These are phyloP conservation scores for Propithecus perrieri DNA, from an alignment of 2,797 vertebrate genomes.

Conservation along the genomic window DNA sequence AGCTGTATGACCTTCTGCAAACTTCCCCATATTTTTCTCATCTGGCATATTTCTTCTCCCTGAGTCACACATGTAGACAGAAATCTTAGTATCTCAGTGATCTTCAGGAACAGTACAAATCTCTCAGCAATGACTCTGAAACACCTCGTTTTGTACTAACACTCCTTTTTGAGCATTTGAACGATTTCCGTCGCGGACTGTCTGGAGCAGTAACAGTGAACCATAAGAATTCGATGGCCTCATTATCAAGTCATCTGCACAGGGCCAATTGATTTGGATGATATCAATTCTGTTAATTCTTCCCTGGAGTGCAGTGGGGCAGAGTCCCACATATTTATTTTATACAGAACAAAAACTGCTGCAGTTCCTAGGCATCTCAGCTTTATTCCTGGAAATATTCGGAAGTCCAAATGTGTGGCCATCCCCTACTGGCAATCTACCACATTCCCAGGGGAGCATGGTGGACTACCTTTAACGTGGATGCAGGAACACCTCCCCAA, in stretches of 20 bases:
- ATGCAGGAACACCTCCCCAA: neutral
- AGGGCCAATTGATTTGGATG: neutral
- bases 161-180: conserved; percentile 10
- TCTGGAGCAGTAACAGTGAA: neutral
- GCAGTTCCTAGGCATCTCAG: neutral
- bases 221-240: neutral
- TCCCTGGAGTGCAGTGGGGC: neutral
- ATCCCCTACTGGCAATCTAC: neutral
- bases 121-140: neutral
- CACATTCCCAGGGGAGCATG: neutral
- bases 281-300: neutral
- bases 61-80: neutral
- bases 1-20: neutral
- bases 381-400: neutral
- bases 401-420: neutral
- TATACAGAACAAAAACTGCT: neutral
- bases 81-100: neutral
- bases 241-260: conserved; percentile 30
- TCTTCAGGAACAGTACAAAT: neutral
- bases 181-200: neutral
- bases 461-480: neutral
- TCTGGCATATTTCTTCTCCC: neutral
- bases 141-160: neutral
- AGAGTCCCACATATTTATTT: neutral
- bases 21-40: conserved; percentile 28